Evolutionary conservation across 2,797 vertebrate genomes (phyloP), one percentile per base, ranked within the genome.

Genomic region (Anolis apletophallus): DNA sequence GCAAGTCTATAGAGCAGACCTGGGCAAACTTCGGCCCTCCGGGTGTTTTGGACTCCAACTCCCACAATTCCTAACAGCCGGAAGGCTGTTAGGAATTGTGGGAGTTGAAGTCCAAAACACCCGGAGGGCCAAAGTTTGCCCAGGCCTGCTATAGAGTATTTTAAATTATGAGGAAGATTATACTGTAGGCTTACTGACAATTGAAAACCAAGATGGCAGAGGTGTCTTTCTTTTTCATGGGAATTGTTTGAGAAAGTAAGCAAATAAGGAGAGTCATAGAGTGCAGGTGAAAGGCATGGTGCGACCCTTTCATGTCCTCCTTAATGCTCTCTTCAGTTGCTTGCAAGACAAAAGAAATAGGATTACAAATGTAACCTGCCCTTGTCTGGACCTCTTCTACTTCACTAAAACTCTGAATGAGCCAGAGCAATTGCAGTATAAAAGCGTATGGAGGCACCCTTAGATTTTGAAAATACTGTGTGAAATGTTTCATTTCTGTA

Each of bases 131-230:
- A n/a, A n/a, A n/a, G n/a, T n/a, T n/a, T n/a, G n/a, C n/a, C n/a
- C n/a, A n/a, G n/a, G n/a, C n/a, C n/a, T n/a, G n/a, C n/a, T n/a
- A n/a, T n/a, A n/a, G n/a, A n/a, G n/a, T 81, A 16, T 29, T 29
- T 86, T 81, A 32, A 67, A 40, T 40, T 21, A 21, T n/a, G 16
- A 32, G 55, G 61, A 64, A 72, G 61, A 67, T 29, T 55, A 67
- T 75, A 52, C 80, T 52, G 17, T 80, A 50, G n/a, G 59, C 50
- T n/a, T 86, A 57, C 36, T 76, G 23, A 81, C 26, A 68, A 46
- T 55, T n/a, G 36, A 81, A 36, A 55, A 40, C 32, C 23, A 68
- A 36, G n/a, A 10, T 36, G 16, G 2, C 13, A 81, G 34, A 36
- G 13, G 26, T 7, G 50, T 81, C n/a, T 80, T 29, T 61, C 52